Base-by-base conservation (phyloP, 2,113 vertebrate genomes). In the Carettochelys insculpta region DNA sequence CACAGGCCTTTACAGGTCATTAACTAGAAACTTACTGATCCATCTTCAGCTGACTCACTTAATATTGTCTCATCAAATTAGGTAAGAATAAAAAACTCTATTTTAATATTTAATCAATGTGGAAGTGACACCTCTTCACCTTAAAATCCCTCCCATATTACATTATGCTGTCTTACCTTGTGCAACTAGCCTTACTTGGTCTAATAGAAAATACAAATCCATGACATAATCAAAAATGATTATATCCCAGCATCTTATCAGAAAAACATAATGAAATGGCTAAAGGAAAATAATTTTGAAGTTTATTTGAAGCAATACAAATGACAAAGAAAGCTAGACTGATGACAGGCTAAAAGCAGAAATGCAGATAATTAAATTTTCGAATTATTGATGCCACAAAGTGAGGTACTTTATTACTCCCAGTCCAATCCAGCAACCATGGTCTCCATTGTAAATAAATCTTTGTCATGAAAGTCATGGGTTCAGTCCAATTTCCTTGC, bases 341-440 rank as follows among this genome's bases (percentile, higher is more conserved):
- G 80, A 73, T 20, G 56, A 41, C 34, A 73, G 79, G 77, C 85
- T 92, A 89, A 93, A 94, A 93, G 12, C 54, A 83, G 85, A 89
- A 94, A 94, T 71, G 11, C 41, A 87, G 58, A 83, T 86, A 88
- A 92, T 84, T 82, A 80, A 51, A 84, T 87, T 83, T 93, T 89
- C 20, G 61, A 68, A 68, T 68, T 38, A 5, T 14, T 81, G 45
- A 34, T 0, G 0, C 41, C 86, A 24, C 22, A 5, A 11, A 73
- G 11, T 0, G 0, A 1, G 7, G 11, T 50, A 84, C 31, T 79
- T 77, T 82, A 2, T 79, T 90, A 27, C 58, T 92, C 17, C 29
- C 29, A 61, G n/a, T 48, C 56, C 43, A 56, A 6, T 54, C 24
- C 16, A 7, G 5, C n/a, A 13, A 47, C 68, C 4, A 41, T 77